Evolutionary conservation across 2,797 vertebrate species (phyloP).

Genomic region (Mustela erminea): DNA sequence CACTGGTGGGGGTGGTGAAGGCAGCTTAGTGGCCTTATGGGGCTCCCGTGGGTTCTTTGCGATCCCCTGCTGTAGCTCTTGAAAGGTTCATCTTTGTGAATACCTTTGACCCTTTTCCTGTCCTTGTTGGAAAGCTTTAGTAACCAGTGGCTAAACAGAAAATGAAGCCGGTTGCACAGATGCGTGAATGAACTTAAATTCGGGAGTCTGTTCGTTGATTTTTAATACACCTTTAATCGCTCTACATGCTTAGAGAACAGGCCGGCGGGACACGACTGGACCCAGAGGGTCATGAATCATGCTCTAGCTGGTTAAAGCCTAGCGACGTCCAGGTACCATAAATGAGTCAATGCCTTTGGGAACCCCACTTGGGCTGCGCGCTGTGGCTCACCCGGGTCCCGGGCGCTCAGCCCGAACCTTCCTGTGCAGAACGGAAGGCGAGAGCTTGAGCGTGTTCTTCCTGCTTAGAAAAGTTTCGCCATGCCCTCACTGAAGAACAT

Average conservation of each 20-base stretch:
- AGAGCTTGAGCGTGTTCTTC: neutral
- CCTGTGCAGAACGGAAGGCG: neutral
- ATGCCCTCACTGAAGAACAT: neutral
- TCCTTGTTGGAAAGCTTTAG: conserved; percentile 27
- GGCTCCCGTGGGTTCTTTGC: fast-evolving
- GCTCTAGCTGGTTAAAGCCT: neutral
- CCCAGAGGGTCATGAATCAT: neutral
- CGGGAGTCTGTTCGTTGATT: neutral
- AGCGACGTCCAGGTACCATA: neutral
- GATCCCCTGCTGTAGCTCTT: conserved; percentile 68
- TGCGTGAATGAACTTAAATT: conserved; percentile 44
- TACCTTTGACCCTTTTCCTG: conserved; percentile 37
- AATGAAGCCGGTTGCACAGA: conserved; percentile 8
- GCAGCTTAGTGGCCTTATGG: conserved; percentile 84
- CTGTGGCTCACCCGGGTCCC: fast-evolving
- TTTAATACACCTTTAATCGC: neutral
- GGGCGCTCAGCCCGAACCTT: fast-evolving
- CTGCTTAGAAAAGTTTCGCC: too few relatives aligned
- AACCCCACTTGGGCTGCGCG: neutral
- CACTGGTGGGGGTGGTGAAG: conserved; percentile 97
- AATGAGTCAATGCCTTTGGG: conserved; percentile 60
- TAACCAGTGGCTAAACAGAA: conserved; percentile 49
- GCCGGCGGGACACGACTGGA: neutral
- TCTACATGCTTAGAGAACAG: neutral
- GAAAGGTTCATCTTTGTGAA: conserved; percentile 61